phyloP scores from a whole-genome alignment of 2,888 invertebrate genomes.

The Yponomeuta cagnagella region DNA sequence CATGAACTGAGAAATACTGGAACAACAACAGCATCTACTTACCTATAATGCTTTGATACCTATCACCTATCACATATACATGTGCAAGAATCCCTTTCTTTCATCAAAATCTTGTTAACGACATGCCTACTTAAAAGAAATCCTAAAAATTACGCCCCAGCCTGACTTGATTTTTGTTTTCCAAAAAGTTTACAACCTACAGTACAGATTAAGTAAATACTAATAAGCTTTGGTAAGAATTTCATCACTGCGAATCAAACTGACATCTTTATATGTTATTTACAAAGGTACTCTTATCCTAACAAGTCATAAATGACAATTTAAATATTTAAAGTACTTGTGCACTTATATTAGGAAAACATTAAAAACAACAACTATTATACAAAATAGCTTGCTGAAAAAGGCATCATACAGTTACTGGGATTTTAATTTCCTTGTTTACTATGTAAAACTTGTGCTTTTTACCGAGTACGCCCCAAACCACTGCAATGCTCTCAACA shows the following conservation, averaged over 20 bases:
- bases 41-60: too few species aligned
- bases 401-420: conserved; percentile 76
- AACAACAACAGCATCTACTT: too few species aligned
- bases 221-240: conserved; percentile 10
- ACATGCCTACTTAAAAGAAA: too few species aligned
- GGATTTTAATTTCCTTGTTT: conserved; percentile 88
- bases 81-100: too few species aligned
- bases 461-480: conserved; percentile 95
- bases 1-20: too few species aligned
- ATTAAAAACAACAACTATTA: conserved; percentile 31
- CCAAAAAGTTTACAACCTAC: neutral
- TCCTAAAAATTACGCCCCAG: too few species aligned
- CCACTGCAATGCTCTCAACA: conserved; percentile 95
- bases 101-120: too few species aligned
- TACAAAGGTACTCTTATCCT: neutral
- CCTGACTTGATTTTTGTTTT: too few species aligned
- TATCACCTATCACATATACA: too few species aligned
- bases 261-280: neutral
- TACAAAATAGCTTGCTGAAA: conserved; percentile 17
- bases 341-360: conserved; percentile 41
- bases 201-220: neutral
- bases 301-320: conserved; percentile 6
- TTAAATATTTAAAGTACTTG: conserved; percentile 45
- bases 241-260: neutral
- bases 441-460: conserved; percentile 98